Conservation (phyloP, 2,888 invertebrate genomes). For the Chironomus riparius region DNA sequence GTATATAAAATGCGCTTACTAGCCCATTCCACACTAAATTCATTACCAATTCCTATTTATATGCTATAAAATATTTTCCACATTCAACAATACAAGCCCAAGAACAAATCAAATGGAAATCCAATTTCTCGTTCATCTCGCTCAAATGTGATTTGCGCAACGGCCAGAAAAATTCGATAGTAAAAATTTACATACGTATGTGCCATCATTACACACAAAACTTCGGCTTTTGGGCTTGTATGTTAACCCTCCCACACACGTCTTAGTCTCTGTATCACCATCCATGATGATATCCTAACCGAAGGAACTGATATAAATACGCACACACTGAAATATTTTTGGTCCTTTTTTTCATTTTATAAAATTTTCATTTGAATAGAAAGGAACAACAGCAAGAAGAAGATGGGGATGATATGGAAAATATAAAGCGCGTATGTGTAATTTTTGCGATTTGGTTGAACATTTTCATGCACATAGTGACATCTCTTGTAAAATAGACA, state of each 20-base stretch:
- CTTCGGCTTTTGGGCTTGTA: not conserved
- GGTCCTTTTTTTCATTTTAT: not conserved
- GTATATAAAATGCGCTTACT: too few relatives aligned
- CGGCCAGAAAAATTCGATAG: not conserved
- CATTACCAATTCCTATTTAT: too few relatives aligned
- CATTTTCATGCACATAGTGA: slow-evolving; percentile 5
- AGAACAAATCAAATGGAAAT: not conserved
- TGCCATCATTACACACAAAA: not conserved
- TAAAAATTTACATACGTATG: not conserved
- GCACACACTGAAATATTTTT: not conserved
- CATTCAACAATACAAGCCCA: not conserved
- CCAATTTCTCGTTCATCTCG: not conserved
- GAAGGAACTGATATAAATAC: not conserved
- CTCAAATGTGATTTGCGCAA: not conserved
- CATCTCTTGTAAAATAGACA: slow-evolving; percentile 16
- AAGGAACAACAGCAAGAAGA: not conserved
- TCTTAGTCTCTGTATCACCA: not conserved
- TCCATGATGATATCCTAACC: not conserved
- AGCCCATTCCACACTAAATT: too few relatives aligned
- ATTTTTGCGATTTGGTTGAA: not conserved
- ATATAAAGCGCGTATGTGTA: not conserved
- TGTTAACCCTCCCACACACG: not conserved
- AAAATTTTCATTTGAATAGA: not conserved
- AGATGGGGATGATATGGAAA: not conserved
- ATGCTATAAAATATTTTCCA: not conserved